Conservation (phyloP, 2,113 vertebrate genomes). For the Dasyurus viverrinus region DNA sequence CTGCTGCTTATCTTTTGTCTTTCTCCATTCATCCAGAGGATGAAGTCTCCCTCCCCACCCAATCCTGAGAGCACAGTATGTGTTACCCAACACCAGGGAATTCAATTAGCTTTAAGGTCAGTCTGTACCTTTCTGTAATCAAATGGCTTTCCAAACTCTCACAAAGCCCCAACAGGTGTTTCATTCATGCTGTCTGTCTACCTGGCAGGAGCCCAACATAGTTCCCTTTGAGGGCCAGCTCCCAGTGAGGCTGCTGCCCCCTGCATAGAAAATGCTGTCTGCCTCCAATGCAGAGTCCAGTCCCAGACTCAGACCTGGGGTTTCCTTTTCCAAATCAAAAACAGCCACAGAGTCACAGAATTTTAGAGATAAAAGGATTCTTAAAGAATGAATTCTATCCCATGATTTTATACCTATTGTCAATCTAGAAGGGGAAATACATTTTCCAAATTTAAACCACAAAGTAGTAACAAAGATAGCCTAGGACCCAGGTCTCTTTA, state of each 20-base stretch:
- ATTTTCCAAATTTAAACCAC: not conserved
- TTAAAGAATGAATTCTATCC: not conserved
- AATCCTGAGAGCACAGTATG: slow-evolving; percentile 43
- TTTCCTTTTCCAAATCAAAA: slow-evolving; percentile 57
- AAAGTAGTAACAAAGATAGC: not conserved
- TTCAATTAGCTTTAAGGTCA: slow-evolving; percentile 76
- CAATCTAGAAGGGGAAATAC: not conserved
- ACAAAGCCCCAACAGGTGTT: slow-evolving; percentile 60
- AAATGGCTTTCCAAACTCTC: slow-evolving; percentile 70
- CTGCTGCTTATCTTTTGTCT: slow-evolving; percentile 45
- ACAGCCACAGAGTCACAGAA: slow-evolving; percentile 7
- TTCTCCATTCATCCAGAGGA: slow-evolving; percentile 31
- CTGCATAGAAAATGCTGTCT: not conserved
- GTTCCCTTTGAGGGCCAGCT: slow-evolving; percentile 69
- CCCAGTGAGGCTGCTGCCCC: slow-evolving; percentile 28
- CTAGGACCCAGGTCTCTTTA: not conserved
- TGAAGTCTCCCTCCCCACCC: slow-evolving; percentile 39
- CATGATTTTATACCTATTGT: not conserved
- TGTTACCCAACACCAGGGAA: slow-evolving; percentile 74
- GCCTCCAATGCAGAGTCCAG: slow-evolving; percentile 42
- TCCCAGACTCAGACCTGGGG: slow-evolving; percentile 39
- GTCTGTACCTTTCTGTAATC: slow-evolving; percentile 75
- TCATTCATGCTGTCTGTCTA: not conserved
- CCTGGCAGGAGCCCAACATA: slow-evolving; percentile 76
- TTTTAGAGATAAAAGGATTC: not conserved